Conservation (phyloP, 2,888 invertebrate species). For the Ectropis crepuscularia region DNA sequence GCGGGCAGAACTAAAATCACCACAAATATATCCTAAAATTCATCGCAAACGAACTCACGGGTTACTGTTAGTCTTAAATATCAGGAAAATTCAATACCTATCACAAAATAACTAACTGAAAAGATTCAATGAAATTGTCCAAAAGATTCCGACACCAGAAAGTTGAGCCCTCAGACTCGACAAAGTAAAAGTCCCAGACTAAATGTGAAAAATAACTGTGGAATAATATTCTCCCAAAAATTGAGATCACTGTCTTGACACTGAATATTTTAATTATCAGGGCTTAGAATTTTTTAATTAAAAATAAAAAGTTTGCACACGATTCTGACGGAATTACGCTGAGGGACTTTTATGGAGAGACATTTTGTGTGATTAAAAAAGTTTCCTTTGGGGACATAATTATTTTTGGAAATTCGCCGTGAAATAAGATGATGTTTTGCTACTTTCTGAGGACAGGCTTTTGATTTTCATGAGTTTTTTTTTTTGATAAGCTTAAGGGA, state of each 20-base stretch:
- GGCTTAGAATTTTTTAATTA: constrained; percentile 47
- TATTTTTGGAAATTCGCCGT: constrained; percentile 41
- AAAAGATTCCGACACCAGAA: constrained; percentile 2
- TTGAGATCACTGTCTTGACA: constrained; percentile 32
- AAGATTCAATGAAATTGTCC: not conserved
- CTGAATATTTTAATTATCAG: constrained; percentile 44
- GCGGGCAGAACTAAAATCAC: no score
- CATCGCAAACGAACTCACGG: no score
- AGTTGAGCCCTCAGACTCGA: constrained; percentile 2
- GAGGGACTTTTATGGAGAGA: constrained; percentile 38
- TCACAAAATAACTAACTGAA: not conserved
- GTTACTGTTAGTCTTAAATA: no score
- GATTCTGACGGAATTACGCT: constrained; percentile 39
- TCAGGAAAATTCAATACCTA: no score
- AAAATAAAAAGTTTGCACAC: constrained; percentile 44
- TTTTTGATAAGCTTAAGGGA: not conserved
- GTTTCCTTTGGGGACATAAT: constrained; percentile 40
- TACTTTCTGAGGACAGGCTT: constrained; percentile 10
- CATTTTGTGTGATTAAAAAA: constrained; percentile 45
- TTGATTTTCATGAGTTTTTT: constrained; percentile 7
- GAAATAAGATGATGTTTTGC: constrained; percentile 30
- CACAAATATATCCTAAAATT: no score
- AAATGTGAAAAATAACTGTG: constrained; percentile 24
- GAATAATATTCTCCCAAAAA: constrained; percentile 30
- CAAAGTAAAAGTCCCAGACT: constrained; percentile 11